Evolutionary conservation across 30 jellyfish, hydroid and myxozoan species (phyloP).

Genomic region (Hydractinia symbiolongicarpus): DNA sequence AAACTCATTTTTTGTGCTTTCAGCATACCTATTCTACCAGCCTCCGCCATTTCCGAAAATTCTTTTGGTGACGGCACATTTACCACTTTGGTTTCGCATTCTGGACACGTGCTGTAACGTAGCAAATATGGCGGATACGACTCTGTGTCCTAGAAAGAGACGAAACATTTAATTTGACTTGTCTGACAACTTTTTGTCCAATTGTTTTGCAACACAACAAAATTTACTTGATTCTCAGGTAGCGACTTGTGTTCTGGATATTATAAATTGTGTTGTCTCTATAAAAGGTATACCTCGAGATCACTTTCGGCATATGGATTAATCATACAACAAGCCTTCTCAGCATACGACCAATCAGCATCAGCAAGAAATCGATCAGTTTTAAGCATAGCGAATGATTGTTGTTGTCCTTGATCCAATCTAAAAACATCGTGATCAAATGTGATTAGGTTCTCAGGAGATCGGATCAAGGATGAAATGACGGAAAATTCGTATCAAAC

Average conservation of each 20-base stretch:
- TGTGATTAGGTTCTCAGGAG: not conserved
- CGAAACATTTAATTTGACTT: not conserved
- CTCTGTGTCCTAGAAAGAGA: conserved; percentile 41
- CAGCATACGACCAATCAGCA: conserved; percentile 87
- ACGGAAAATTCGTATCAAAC: too few relatives aligned
- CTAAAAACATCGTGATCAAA: not conserved
- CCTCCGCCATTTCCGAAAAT: conserved; percentile 88
- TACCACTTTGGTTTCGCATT: conserved; percentile 69
- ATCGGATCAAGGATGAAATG: too few relatives aligned
- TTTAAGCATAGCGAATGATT: conserved; percentile 68
- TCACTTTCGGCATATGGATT: conserved; percentile 66
- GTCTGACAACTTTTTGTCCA: not conserved
- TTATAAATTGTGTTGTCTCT: not conserved
- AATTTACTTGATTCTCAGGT: too few relatives aligned
- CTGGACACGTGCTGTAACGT: conserved; percentile 86
- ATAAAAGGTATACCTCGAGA: not conserved
- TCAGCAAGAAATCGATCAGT: conserved; percentile 92
- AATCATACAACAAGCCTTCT: conserved; percentile 50
- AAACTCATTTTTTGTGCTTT: conserved; percentile 86
- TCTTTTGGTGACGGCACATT: conserved; percentile 86
- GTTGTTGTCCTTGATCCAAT: conserved; percentile 56
- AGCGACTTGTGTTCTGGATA: too few relatives aligned
- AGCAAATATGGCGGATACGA: conserved; percentile 37
- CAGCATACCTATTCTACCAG: conserved; percentile 68
- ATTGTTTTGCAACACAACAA: not conserved